Percentiles rank a stretch among this genome's conserved stretches.
phyloP scores from a whole-genome alignment of 2,113 vertebrate species.

The Aegithalos caudatus region DNA sequence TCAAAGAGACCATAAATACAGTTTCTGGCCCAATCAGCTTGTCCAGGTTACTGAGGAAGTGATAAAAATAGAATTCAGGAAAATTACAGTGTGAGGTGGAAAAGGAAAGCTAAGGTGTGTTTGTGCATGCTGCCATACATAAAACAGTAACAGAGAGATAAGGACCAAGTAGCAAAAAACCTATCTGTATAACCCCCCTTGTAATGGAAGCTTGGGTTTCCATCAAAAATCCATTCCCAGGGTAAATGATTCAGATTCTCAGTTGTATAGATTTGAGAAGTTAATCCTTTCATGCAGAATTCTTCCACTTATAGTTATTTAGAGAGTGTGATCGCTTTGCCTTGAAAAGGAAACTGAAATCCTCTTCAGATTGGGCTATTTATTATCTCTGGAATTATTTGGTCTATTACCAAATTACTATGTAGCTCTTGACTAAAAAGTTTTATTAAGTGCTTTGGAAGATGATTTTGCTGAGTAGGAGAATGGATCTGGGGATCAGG shows the following conservation, averaged over 20 bases:
- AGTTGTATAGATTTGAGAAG: neutral
- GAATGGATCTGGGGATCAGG: neutral
- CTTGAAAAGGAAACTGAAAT: neutral
- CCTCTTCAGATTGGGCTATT: neutral
- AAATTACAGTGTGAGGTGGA: conserved; percentile 45
- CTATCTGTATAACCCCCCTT: neutral
- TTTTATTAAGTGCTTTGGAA: neutral
- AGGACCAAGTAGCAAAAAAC: neutral
- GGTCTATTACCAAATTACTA: neutral
- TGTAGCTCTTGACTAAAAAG: neutral
- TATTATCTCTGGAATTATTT: neutral
- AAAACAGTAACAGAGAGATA: conserved; percentile 21
- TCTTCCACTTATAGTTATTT: neutral
- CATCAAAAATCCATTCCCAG: neutral
- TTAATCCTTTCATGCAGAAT: neutral
- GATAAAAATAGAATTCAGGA: conserved; percentile 43
- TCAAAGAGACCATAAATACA: conserved; percentile 45
- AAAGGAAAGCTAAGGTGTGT: conserved; percentile 46
- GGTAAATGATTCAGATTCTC: neutral
- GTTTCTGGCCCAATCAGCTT: conserved; percentile 38
- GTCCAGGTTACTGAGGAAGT: conserved; percentile 22
- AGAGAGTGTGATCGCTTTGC: neutral
- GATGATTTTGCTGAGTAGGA: neutral
- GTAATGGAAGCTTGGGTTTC: neutral
- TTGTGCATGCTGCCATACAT: conserved; percentile 4